Conservation (phyloP, 1,140 invertebrate species). For the Achatina immaculata region DNA sequence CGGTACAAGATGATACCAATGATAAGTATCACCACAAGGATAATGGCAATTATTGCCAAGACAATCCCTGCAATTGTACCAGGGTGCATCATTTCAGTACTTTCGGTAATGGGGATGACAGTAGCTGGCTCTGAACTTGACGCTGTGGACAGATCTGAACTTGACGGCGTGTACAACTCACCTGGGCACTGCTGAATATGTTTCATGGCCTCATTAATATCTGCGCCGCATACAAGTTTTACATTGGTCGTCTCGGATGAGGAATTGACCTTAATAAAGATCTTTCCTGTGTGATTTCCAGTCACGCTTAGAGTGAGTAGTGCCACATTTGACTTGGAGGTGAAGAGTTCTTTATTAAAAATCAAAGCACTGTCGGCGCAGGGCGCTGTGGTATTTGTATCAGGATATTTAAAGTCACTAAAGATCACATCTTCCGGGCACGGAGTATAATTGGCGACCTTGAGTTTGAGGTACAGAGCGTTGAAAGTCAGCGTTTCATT, state of each 20-base stretch:
- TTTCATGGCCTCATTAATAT: neutral
- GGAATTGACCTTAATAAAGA: neutral
- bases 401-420: neutral
- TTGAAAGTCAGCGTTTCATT: neutral
- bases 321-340: neutral
- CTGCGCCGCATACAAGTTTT: neutral
- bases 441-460: neutral
- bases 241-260: neutral
- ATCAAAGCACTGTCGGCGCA: neutral
- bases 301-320: neutral
- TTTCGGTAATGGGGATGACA: neutral
- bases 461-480: neutral
- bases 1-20: slow-evolving; percentile 16
- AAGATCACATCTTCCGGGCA: slow-evolving; percentile 2
- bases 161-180: neutral
- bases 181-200: neutral
- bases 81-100: neutral
- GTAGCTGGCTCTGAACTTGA: neutral
- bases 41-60: neutral
- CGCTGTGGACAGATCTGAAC: neutral
- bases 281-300: slow-evolving; percentile 5
- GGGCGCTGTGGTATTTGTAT: neutral
- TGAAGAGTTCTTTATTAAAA: neutral
- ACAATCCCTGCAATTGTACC: neutral
- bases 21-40: neutral